Percentiles rank a stretch among this genome's conserved stretches.
phyloP scores from a whole-genome alignment of 2,113 vertebrate genomes.

The Naja naja region DNA sequence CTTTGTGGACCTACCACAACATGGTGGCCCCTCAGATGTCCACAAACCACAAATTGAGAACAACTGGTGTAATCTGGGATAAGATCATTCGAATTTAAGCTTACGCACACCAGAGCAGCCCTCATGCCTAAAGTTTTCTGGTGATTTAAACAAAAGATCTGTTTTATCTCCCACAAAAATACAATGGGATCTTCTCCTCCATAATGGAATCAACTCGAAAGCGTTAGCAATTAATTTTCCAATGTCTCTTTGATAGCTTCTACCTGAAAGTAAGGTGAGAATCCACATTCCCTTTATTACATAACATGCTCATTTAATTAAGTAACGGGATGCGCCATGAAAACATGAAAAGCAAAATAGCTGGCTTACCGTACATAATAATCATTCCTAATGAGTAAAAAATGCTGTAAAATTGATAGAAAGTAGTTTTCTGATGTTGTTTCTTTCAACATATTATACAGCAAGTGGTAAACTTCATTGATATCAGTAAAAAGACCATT shows the following conservation, averaged over 20 bases:
- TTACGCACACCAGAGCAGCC: not conserved
- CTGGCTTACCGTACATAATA: constrained; percentile 90
- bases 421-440: constrained; percentile 89
- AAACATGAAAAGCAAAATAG: not conserved
- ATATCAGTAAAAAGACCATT: constrained; percentile 84
- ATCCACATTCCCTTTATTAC: not conserved
- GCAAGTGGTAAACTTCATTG: constrained; percentile 91
- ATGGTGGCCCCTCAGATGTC: too few species aligned
- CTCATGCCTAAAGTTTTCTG: not conserved
- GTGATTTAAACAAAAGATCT: not conserved
- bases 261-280: not conserved
- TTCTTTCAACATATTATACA: constrained; percentile 96
- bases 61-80: not conserved
- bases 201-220: not conserved
- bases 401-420: constrained; percentile 93
- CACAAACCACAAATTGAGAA: too few species aligned
- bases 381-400: constrained; percentile 94
- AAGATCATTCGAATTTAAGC: not conserved
- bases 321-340: not conserved
- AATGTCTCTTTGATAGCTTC: not conserved
- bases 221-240: not conserved
- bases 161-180: not conserved
- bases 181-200: not conserved
- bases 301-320: not conserved
- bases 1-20: too few species aligned